Conservation (phyloP, 2,113 vertebrate genomes). For the Zosterops lateralis region DNA sequence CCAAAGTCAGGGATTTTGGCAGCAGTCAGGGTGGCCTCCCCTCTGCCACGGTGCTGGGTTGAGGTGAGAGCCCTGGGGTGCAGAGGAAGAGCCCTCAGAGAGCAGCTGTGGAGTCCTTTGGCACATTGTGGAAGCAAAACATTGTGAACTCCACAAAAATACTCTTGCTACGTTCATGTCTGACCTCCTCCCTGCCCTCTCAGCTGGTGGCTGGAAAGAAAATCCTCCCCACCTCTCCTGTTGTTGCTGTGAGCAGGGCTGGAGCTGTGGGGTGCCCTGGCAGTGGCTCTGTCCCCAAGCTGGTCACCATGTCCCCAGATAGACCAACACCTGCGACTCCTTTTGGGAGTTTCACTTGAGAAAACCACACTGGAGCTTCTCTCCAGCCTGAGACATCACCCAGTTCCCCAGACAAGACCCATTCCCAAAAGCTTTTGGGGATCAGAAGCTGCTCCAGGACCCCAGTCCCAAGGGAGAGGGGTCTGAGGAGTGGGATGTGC, state of each 20-base stretch:
- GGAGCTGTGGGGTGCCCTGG: background rate
- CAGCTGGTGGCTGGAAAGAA: background rate
- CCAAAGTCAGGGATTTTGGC: background rate
- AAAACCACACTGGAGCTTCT: background rate
- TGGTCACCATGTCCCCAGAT: background rate
- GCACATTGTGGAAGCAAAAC: background rate
- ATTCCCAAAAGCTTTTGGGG: background rate
- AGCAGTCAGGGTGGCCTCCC: background rate
- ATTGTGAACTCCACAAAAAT: background rate
- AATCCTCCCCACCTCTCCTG: background rate
- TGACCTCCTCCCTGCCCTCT: background rate
- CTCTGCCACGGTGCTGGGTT: fast-evolving
- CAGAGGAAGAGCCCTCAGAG: background rate
- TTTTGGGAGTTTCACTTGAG: background rate
- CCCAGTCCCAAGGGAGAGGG: background rate
- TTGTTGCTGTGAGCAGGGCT: background rate
- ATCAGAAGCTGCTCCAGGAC: background rate
- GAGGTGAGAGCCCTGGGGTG: background rate
- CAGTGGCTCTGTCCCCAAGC: background rate
- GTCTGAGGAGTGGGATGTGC: background rate
- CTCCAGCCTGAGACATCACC: background rate
- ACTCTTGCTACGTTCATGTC: fast-evolving
- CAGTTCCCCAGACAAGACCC: background rate
- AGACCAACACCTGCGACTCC: background rate
- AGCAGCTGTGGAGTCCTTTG: background rate